Conservation (phyloP, 2,113 vertebrate species). For the Oncorhynchus keta region DNA sequence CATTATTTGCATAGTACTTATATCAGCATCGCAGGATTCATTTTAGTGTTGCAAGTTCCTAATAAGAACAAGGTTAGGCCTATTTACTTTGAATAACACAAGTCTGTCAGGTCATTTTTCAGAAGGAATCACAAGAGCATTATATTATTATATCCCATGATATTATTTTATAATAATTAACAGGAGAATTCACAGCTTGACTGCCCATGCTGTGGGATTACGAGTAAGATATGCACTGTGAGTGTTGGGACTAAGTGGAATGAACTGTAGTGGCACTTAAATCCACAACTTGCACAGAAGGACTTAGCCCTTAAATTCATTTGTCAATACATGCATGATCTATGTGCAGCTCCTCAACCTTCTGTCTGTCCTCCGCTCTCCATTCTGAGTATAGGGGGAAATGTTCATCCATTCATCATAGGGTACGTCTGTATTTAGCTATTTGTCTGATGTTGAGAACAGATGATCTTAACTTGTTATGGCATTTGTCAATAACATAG, state of each 20-base stretch:
- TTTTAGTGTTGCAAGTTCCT: background rate
- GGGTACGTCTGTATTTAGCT: background rate
- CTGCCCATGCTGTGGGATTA: constrained; percentile 65
- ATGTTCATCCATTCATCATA: background rate
- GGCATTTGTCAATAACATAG: background rate
- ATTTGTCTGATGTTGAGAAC: background rate
- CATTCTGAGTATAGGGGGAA: constrained; percentile 3
- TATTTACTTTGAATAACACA: constrained; percentile 50
- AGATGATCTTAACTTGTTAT: background rate
- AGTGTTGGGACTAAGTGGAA: constrained; percentile 70
- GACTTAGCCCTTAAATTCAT: constrained; percentile 79
- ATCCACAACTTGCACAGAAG: constrained; percentile 76
- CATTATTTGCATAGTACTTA: constrained; percentile 16
- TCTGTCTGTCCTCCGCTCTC: constrained; percentile 56
- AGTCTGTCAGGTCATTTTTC: constrained; percentile 29
- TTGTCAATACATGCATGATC: constrained; percentile 80
- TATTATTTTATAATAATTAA: too few relatives aligned
- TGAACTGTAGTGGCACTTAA: constrained; percentile 79
- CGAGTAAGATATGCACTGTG: constrained; percentile 68
- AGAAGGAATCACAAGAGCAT: background rate
- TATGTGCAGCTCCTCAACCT: constrained; percentile 64
- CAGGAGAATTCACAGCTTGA: constrained; percentile 66
- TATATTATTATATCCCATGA: background rate
- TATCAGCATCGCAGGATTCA: constrained; percentile 27
- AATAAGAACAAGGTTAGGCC: too few relatives aligned